Percentiles rank a stretch among this genome's conserved stretches.
phyloP scores from a whole-genome alignment of 1,140 invertebrate species.

The Rhagoletis zephyria region DNA sequence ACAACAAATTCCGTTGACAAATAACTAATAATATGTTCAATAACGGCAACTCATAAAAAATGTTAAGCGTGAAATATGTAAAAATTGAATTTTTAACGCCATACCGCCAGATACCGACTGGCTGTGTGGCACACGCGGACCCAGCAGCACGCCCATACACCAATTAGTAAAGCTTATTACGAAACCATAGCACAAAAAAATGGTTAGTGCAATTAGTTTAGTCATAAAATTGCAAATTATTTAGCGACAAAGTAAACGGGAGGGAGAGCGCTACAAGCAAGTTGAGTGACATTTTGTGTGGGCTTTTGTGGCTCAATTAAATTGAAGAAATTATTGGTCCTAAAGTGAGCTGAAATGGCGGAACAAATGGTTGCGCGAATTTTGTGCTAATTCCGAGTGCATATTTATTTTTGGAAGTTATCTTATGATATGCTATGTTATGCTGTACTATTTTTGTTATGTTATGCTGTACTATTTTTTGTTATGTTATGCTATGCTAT shows the following conservation, averaged over 20 bases:
- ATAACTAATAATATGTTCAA: constrained; percentile 30
- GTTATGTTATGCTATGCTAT: too few relatives aligned
- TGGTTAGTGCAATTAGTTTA: too few relatives aligned
- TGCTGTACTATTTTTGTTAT: too few relatives aligned
- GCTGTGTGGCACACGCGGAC: constrained; percentile 3
- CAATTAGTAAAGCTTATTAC: too few relatives aligned
- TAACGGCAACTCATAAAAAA: constrained; percentile 27
- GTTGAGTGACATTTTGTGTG: not conserved
- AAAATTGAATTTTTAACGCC: constrained; percentile 27
- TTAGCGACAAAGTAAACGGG: too few relatives aligned
- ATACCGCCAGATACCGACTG: not conserved
- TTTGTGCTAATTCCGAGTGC: not conserved
- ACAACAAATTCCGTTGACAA: constrained; percentile 29
- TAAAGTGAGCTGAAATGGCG: not conserved
- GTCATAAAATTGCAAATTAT: too few relatives aligned
- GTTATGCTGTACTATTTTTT: too few relatives aligned
- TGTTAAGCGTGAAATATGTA: constrained; percentile 36
- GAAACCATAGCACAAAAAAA: too few relatives aligned
- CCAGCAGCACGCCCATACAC: too few relatives aligned
- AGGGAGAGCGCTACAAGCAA: too few relatives aligned
- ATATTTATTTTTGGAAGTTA: too few relatives aligned
- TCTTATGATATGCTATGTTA: too few relatives aligned
- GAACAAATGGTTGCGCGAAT: not conserved
- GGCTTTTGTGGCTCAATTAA: constrained; percentile 19
- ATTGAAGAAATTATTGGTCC: constrained; percentile 11